phyloP scores from a whole-genome alignment of 2,113 vertebrate species.

The Callithrix jacchus region DNA sequence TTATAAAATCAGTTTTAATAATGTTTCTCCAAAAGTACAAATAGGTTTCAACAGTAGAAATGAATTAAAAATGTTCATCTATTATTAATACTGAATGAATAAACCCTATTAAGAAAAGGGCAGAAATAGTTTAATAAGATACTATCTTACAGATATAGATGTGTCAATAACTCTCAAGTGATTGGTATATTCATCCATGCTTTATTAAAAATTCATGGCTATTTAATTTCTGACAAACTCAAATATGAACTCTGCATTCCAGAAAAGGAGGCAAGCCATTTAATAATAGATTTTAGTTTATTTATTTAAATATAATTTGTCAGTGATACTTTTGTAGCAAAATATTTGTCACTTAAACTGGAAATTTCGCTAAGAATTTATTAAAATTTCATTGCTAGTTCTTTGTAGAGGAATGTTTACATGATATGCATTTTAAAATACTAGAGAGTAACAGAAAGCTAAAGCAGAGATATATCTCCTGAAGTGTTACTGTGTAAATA shows the following conservation, averaged over 20 bases:
- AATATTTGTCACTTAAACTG: slow-evolving; percentile 66
- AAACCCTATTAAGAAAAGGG: slow-evolving; percentile 78
- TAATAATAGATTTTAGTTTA: slow-evolving; percentile 78
- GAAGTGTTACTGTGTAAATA: slow-evolving; percentile 1
- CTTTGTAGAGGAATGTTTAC: slow-evolving; percentile 68
- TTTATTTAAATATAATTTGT: slow-evolving; percentile 81
- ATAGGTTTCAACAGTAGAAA: slow-evolving; percentile 82
- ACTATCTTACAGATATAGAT: slow-evolving; percentile 77
- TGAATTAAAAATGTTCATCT: slow-evolving; percentile 83
- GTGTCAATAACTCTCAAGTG: slow-evolving; percentile 84
- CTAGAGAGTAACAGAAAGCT: slow-evolving; percentile 44
- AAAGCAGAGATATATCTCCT: slow-evolving; percentile 55
- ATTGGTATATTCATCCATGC: slow-evolving; percentile 75
- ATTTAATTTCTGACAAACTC: slow-evolving; percentile 81
- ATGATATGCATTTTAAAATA: slow-evolving; percentile 68
- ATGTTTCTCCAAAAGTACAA: slow-evolving; percentile 79
- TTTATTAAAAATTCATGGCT: slow-evolving; percentile 82
- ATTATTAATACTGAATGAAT: slow-evolving; percentile 83
- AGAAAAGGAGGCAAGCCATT: slow-evolving; percentile 74
- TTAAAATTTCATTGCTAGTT: slow-evolving; percentile 81
- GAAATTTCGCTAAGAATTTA: slow-evolving; percentile 73
- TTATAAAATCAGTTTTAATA: slow-evolving; percentile 83
- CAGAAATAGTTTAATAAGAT: slow-evolving; percentile 78
- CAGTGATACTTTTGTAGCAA: slow-evolving; percentile 76
- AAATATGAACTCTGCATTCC: slow-evolving; percentile 61